These are phyloP conservation scores for Hemaris fuciformis DNA, from an alignment of 2,888 invertebrate species.

Conservation along the genomic window DNA sequence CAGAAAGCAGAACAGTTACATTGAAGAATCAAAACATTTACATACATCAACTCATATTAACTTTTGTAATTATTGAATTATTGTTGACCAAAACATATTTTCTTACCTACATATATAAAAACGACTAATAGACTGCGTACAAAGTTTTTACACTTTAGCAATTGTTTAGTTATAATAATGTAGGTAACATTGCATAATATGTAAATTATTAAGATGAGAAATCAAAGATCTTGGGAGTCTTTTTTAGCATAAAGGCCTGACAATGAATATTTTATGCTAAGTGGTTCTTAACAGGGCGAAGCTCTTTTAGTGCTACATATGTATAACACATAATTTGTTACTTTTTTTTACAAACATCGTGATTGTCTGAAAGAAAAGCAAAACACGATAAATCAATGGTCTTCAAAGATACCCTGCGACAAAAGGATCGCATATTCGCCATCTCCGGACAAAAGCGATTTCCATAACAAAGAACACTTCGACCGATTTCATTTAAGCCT, in stretches of 20 bases:
- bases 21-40: too few relatives aligned
- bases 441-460: neutral
- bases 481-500: neutral
- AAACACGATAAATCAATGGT: neutral
- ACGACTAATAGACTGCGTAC: too few relatives aligned
- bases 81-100: too few relatives aligned
- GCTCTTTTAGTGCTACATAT: neutral
- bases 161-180: too few relatives aligned
- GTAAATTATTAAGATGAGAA: too few relatives aligned
- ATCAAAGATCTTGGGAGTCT: neutral
- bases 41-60: too few relatives aligned
- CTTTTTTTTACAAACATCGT: neutral
- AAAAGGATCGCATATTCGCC: neutral
- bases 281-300: neutral
- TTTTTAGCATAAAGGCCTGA: neutral
- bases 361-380: neutral
- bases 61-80: too few relatives aligned
- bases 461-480: neutral
- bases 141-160: too few relatives aligned
- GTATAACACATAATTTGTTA: neutral
- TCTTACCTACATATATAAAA: too few relatives aligned
- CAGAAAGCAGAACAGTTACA: too few relatives aligned
- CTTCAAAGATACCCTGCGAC: neutral
- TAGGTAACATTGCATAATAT: too few relatives aligned
- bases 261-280: neutral